Evolutionary conservation across 23 tunicate genomes (phyloP), one percentile per base, ranked within the genome.

Genomic region (Clavelina lepadiformis): DNA sequence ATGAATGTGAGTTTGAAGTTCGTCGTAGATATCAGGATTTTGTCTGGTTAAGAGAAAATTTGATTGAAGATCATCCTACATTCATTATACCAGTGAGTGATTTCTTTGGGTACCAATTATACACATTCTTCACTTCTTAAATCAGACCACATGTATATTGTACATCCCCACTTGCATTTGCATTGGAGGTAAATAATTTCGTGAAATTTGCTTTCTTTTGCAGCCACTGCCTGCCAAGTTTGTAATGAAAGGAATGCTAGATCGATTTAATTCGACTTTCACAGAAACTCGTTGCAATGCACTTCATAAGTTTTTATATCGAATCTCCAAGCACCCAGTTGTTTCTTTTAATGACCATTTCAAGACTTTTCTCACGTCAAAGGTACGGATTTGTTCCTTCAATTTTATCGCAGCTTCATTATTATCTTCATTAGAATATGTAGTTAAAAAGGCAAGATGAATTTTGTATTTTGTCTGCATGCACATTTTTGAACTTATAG

Each of bases 211-310:
- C 54, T 18, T 57, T 53, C 2, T 19, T 51, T 56, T 54, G 21
- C 74, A 82, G 91, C 97, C 97, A 22, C 83, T 89, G 23, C 97
- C 97, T 19, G 35, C 97, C 15, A 89, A 89, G 70, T 89, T 89
- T 64, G 68, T 89, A 2, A 65, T 89, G 58, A 89, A 89, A 49
- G 85, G 97, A 63, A 72, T 89, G 80, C 33, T 89, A 33, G 97
- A 89, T 73, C 55, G 97, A 50, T 89, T 89, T 46, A 68, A 50
- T n/a, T 11, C 24, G 13, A 80, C 70, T 15, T 89, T 89, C 36
- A 85, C 66, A 28, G 56, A 73, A 2, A 89, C 83, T 0, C 47
- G 97, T 35, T 81, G 97, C 38, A 33, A 51, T 5, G 97, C 97
- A 5, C 82, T 89, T 7, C 66, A 89, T 54, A 74, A 78, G 5